These are phyloP conservation scores for Zhengitettix transpicula DNA, from an alignment of 2,888 invertebrate genomes.

Conservation along the genomic window DNA sequence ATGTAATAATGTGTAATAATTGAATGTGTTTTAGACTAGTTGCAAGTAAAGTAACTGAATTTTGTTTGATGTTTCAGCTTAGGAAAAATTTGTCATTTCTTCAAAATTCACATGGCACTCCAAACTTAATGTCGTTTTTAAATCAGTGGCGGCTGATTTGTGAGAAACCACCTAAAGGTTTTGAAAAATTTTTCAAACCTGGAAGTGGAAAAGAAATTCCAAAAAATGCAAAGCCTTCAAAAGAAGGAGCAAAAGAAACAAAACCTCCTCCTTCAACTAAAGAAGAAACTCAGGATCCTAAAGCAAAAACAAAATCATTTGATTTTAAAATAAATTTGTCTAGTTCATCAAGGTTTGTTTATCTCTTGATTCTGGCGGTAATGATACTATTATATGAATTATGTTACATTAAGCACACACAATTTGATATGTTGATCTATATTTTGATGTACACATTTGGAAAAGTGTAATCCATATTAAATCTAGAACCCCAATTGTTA, in stretches of 20 bases:
- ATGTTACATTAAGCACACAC: no score
- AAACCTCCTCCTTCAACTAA: slow-evolving; percentile 12
- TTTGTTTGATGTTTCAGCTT: slow-evolving; percentile 18
- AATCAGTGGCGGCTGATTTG: slow-evolving; percentile 48
- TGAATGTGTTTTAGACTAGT: no score
- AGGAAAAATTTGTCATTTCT: slow-evolving; percentile 23
- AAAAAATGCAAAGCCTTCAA: slow-evolving; percentile 25
- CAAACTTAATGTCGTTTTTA: slow-evolving; percentile 38
- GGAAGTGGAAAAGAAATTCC: slow-evolving; percentile 24
- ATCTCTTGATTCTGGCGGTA: no score
- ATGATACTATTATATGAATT: no score
- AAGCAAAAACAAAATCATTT: slow-evolving; percentile 16
- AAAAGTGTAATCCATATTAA: no score
- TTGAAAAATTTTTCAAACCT: slow-evolving; percentile 79
- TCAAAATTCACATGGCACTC: slow-evolving; percentile 28
- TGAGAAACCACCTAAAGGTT: slow-evolving; percentile 78
- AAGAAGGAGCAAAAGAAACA: slow-evolving; percentile 18
- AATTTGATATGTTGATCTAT: no score
- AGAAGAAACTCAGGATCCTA: slow-evolving; percentile 22
- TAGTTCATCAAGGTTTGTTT: no score
- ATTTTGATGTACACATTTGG: no score
- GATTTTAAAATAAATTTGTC: no score
- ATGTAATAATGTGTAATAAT: no score
- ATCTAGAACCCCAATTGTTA: no score
- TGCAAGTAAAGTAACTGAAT: no score